These are phyloP conservation scores for Campoletis raptor DNA, from an alignment of 2,888 invertebrate genomes.

Conservation along the genomic window DNA sequence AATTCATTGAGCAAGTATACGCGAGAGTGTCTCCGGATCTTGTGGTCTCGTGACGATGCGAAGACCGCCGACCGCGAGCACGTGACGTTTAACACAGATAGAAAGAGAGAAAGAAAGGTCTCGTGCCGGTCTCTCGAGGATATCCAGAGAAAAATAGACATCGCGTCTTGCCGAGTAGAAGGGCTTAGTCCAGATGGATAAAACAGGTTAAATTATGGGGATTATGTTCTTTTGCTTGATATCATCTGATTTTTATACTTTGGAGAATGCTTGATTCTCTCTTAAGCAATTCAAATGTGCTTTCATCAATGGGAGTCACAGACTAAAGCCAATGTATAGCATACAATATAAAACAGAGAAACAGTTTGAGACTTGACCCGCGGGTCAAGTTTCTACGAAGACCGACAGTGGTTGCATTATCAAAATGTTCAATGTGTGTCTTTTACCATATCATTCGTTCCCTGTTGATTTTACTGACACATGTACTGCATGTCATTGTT, in stretches of 20 bases:
- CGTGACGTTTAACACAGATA: constrained; percentile 47
- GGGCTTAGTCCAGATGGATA: not conserved
- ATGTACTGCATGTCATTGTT: not conserved
- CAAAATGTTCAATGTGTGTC: constrained; percentile 39
- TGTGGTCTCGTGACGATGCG: constrained; percentile 52
- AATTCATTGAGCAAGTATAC: not conserved
- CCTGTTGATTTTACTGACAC: constrained; percentile 30
- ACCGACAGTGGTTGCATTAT: constrained; percentile 62
- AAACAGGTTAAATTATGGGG: not conserved
- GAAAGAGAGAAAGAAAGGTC: constrained; percentile 36
- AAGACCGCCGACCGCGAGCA: constrained; percentile 65
- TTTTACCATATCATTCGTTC: constrained; percentile 39
- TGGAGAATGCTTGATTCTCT: not conserved
- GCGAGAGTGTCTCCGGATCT: constrained; percentile 52
- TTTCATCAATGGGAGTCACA: constrained; percentile 61
- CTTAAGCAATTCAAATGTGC: constrained; percentile 36
- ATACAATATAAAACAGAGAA: constrained; percentile 3
- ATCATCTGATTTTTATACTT: not conserved
- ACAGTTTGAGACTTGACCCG: constrained; percentile 48
- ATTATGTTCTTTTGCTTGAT: constrained; percentile 11
- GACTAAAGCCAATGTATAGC: constrained; percentile 14
- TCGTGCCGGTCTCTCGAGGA: constrained; percentile 57
- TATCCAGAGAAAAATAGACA: constrained; percentile 42
- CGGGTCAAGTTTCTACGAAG: constrained; percentile 48
- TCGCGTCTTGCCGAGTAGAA: not conserved